Evolutionary conservation across 2,113 vertebrate species (phyloP).

Genomic region (Calidris pugnax): DNA sequence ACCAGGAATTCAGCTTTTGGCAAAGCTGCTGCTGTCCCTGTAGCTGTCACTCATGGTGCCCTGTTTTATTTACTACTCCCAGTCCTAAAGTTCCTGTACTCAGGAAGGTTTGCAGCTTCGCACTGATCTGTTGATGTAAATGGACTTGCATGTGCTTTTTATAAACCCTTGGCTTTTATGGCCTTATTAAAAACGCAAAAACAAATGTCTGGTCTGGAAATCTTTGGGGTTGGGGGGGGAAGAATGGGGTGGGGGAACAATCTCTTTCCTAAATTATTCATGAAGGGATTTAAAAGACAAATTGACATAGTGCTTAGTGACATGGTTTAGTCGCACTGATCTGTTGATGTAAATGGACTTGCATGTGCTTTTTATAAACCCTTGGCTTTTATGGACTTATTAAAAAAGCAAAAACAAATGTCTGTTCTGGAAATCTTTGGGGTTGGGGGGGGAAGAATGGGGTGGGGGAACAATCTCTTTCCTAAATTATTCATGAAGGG

Average conservation of each 20-base stretch:
- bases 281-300: too few species aligned
- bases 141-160: slow-evolving; percentile 36
- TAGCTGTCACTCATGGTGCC: not conserved
- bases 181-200: slow-evolving; percentile 49
- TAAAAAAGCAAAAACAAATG: slow-evolving; percentile 38
- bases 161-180: slow-evolving; percentile 2
- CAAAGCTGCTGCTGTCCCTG: not conserved
- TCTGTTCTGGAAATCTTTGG: not conserved
- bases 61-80: not conserved
- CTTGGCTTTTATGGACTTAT: slow-evolving; percentile 15
- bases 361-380: slow-evolving; percentile 40
- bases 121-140: not conserved
- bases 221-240: not conserved
- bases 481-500: not conserved
- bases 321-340: not conserved
- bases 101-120: not conserved
- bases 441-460: not conserved
- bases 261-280: not conserved
- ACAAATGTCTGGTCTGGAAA: not conserved
- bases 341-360: not conserved
- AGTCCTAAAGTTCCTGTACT: not conserved
- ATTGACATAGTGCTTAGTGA: too few species aligned
- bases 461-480: not conserved
- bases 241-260: not conserved
- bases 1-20: not conserved